phyloP scores from a whole-genome alignment of 2,797 vertebrate species.

The Enteromius radiatus region DNA sequence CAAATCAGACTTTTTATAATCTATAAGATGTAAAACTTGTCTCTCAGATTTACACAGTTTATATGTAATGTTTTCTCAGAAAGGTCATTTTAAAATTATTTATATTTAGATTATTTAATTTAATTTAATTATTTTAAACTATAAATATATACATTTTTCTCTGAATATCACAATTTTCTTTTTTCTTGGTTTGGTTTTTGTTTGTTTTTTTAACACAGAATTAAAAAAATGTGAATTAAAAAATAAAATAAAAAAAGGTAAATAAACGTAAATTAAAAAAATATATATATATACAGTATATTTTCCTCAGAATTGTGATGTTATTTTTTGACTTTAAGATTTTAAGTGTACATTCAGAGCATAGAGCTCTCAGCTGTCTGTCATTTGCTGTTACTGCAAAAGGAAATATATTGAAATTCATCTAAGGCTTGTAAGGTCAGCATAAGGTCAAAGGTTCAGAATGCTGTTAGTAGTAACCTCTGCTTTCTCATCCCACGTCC shows the following conservation, averaged over 20 bases:
- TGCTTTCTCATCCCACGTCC: constrained; percentile 64
- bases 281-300: no score
- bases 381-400: neutral
- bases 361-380: neutral
- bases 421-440: constrained; percentile 6
- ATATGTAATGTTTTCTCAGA: neutral
- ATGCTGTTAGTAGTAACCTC: constrained; percentile 53
- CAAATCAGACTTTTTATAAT: neutral
- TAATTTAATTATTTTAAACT: no score
- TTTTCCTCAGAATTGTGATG: no score
- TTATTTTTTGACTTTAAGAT: neutral
- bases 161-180: no score
- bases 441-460: constrained; percentile 67
- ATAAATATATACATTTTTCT: no score
- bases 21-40: neutral
- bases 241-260: no score
- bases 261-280: no score
- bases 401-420: neutral
- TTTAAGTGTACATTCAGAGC: neutral
- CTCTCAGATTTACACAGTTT: neutral
- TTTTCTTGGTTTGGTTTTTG: no score
- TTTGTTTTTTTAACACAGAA: no score
- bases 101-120: no score
- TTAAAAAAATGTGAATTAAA: no score
- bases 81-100: no score